phyloP scores from a whole-genome alignment of 1,140 invertebrate species.

The Cataglyphis hispanica region DNA sequence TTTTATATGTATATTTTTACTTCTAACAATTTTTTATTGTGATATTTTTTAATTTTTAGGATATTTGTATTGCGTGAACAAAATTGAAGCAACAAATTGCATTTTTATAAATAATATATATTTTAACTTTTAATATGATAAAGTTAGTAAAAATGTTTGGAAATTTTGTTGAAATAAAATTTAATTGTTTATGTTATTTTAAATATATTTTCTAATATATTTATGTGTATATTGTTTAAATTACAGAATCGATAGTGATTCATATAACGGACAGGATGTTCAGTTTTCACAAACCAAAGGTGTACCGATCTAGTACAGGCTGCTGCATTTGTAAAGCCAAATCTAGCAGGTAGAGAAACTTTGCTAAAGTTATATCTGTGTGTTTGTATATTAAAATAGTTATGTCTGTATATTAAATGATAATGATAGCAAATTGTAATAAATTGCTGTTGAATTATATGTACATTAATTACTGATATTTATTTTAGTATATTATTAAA shows the following conservation, averaged over 20 bases:
- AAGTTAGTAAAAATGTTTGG: not conserved
- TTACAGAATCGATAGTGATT: constrained; percentile 66
- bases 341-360: constrained; percentile 90
- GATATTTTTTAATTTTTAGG: not conserved
- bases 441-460: not conserved
- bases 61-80: not conserved
- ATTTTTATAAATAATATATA: not conserved
- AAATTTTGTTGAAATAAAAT: not conserved
- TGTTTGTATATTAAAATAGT: not conserved
- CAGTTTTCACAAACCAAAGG: constrained; percentile 96
- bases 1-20: not conserved
- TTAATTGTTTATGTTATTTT: not conserved
- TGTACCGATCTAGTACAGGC: constrained; percentile 93
- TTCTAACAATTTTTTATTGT: not conserved
- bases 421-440: not conserved
- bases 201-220: constrained; percentile 12
- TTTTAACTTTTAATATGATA: not conserved
- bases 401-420: not conserved
- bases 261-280: constrained; percentile 89
- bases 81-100: not conserved
- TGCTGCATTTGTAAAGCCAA: constrained; percentile 97
- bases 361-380: not conserved
- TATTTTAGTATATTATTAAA: constrained; percentile 9
- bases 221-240: constrained; percentile 55
- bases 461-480: not conserved